Base-by-base conservation (phyloP, 1,140 invertebrate genomes). In the Drosophila kanapiae region DNA sequence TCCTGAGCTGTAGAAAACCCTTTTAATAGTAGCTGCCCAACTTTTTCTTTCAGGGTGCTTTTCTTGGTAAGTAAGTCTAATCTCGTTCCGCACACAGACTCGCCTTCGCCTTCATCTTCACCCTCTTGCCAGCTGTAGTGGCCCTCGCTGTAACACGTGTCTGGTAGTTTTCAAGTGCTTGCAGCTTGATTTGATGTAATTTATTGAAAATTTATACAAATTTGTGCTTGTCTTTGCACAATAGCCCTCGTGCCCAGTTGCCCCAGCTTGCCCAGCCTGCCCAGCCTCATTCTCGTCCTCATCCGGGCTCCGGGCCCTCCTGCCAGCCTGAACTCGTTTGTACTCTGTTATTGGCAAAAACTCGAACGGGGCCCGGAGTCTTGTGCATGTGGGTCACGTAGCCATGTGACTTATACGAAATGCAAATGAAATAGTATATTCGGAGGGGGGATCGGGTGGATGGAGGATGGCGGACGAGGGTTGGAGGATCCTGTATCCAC, bases 171-270 rank as follows among this genome's bases (percentile, higher is more conserved):
- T 70, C 61, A 75, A 80, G 81, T 71, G 70, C 62, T 71, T 84
- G 76, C 60, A 76, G 64, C 76, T 83, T 82, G 80, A 82, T 82
- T 82, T 82, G 80, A 75, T 82, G 75, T 83, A 83, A 82, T 82
- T 82, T 82, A 82, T 83, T 78, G 80, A 82, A 76, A 81, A 81
- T 81, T 81, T 81, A 81, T 81, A 75, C 70, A 82, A 82, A 83
- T 82, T 82, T 82, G 48, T 79, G 69, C 56, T 82, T 82, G 79
- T 76, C 60, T 77, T 78, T 75, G 78, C 78, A 80, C 69, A 80
- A 78, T 56, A 70, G 74, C 40, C 54, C 18, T 69, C 58, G 48
- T 60, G 54, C 64, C 60, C 60, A n/a, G 14, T 23, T 48, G 42
- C 10, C 61, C 42, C 14, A 38, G 35, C 6, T 18, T 11, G 37